These are phyloP conservation scores for Oreochromis niloticus DNA, from an alignment of 2,113 vertebrate genomes.

Conservation along the genomic window DNA sequence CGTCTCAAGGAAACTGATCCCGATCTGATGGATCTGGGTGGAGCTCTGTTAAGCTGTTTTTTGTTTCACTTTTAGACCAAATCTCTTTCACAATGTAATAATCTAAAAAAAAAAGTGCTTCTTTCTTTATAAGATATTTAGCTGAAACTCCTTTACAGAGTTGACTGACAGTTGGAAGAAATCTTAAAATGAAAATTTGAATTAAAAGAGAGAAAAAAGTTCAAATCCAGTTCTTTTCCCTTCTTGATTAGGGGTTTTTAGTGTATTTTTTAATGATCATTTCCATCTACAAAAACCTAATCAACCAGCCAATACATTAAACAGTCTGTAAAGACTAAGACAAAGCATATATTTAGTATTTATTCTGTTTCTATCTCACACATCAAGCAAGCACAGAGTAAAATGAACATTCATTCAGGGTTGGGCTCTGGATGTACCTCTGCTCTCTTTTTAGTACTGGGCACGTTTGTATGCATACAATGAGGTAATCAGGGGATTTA, in stretches of 20 bases:
- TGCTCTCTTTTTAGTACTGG: neutral
- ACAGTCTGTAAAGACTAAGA: neutral
- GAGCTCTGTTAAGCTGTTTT: neutral
- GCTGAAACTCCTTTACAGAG: neutral
- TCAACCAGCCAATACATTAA: neutral
- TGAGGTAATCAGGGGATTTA: neutral
- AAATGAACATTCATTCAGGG: neutral
- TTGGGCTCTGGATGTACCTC: neutral
- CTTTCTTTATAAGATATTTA: neutral
- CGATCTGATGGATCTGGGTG: conserved; percentile 8
- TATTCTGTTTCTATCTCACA: neutral
- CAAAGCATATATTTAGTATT: neutral
- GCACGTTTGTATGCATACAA: neutral
- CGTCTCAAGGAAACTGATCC: conserved; percentile 39
- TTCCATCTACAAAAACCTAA: neutral
- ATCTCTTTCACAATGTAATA: neutral
- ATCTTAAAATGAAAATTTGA: neutral
- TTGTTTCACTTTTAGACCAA: neutral
- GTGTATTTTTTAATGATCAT: neutral
- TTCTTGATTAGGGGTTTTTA: neutral
- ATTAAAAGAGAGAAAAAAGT: neutral
- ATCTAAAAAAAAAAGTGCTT: neutral
- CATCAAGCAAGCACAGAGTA: neutral
- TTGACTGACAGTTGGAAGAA: neutral
- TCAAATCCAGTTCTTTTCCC: neutral